These are phyloP conservation scores for Sympetrum striolatum DNA, from an alignment of 2,888 invertebrate species.

Conservation along the genomic window DNA sequence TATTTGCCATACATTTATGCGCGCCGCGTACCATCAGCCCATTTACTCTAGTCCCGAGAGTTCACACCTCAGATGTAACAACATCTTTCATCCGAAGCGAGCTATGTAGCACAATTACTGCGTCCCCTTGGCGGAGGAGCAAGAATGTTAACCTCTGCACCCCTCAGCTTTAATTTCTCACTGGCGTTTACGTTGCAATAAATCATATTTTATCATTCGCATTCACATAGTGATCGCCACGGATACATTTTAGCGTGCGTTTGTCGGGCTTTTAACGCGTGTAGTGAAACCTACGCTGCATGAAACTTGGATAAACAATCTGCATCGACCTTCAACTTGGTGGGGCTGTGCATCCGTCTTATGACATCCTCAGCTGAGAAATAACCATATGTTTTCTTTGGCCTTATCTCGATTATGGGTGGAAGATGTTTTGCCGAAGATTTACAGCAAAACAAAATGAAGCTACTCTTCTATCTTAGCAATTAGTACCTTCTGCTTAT, in stretches of 20 bases:
- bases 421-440: too few species aligned
- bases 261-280: neutral
- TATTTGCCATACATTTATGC: neutral
- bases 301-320: neutral
- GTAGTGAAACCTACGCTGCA: neutral
- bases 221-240: neutral
- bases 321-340: neutral
- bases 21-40: neutral
- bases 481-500: too few species aligned
- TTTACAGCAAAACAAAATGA: too few species aligned
- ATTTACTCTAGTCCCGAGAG: neutral
- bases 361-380: neutral
- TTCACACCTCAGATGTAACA: neutral
- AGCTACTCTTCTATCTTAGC: too few species aligned
- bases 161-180: neutral
- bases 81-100: neutral
- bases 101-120: neutral
- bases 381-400: neutral
- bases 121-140: neutral
- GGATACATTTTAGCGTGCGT: neutral
- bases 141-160: neutral
- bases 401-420: too few species aligned
- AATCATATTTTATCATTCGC: neutral
- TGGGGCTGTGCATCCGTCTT: neutral
- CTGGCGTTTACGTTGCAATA: neutral